These are phyloP conservation scores for Syngnathus scovelli DNA, from an alignment of 2,113 vertebrate genomes.

Conservation along the genomic window DNA sequence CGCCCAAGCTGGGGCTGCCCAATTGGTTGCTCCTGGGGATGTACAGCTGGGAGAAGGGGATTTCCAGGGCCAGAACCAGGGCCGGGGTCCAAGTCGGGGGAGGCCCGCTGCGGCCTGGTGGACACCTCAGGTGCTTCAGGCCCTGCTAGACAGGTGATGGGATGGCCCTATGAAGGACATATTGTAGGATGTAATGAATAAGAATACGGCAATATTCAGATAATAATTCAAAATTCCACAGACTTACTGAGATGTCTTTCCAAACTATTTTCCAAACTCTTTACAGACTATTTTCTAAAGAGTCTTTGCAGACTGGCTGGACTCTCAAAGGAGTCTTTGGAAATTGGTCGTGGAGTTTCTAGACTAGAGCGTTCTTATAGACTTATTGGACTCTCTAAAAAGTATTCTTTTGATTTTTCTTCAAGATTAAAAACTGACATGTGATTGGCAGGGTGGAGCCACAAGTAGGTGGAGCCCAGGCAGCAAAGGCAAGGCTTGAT, in stretches of 20 bases:
- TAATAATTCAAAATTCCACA: too few species aligned
- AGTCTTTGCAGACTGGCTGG: too few species aligned
- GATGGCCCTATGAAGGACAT: neutral
- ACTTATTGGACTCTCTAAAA: neutral
- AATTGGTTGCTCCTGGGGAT: slow-evolving; percentile 27
- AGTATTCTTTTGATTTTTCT: neutral
- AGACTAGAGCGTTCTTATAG: neutral
- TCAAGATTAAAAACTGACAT: neutral
- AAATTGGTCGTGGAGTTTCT: neutral
- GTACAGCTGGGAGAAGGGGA: slow-evolving; percentile 53
- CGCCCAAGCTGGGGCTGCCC: slow-evolving; percentile 52
- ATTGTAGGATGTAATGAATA: neutral
- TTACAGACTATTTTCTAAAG: too few species aligned
- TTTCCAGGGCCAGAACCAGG: slow-evolving; percentile 48
- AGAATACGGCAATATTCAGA: too few species aligned
- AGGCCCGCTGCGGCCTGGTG: slow-evolving; percentile 54
- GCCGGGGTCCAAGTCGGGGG: slow-evolving; percentile 53
- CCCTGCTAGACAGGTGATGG: slow-evolving; percentile 61
- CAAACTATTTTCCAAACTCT: too few species aligned
- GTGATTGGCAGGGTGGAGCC: slow-evolving; percentile 59
- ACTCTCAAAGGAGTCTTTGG: neutral
- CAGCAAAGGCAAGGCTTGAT: slow-evolving; percentile 59
- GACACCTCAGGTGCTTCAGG: slow-evolving; percentile 60
- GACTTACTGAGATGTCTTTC: neutral
- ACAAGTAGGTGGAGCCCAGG: slow-evolving; percentile 59